Evolutionary conservation across 2,888 invertebrate genomes (phyloP).

Genomic region (Aphodius sticticus): DNA sequence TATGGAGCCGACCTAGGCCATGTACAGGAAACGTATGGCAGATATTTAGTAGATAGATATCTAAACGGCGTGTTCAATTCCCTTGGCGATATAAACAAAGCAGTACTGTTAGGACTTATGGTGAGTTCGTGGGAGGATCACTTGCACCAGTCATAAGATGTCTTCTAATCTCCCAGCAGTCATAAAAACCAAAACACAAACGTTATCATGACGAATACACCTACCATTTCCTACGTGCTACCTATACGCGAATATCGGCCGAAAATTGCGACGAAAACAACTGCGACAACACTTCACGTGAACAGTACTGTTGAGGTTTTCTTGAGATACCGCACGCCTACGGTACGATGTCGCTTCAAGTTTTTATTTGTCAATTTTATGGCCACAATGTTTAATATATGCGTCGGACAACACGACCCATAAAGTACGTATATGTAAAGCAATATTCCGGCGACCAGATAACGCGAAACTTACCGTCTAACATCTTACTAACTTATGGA

Average conservation of each 20-base stretch:
- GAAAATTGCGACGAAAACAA: background rate
- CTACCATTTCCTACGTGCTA: background rate
- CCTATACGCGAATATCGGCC: background rate
- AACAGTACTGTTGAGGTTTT: background rate
- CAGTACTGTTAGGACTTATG: constrained; percentile 41
- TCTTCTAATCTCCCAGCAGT: background rate
- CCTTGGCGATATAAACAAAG: constrained; percentile 40
- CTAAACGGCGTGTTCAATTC: background rate
- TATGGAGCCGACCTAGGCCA: background rate
- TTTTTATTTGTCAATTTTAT: background rate
- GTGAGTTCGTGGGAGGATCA: constrained; percentile 41
- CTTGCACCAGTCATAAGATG: constrained; percentile 35
- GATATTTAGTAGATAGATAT: constrained; percentile 4
- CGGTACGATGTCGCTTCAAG: background rate
- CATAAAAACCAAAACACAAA: background rate
- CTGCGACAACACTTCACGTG: background rate
- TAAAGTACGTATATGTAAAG: background rate
- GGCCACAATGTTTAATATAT: background rate
- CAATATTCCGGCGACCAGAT: background rate
- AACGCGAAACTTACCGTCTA: background rate
- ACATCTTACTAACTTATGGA: background rate
- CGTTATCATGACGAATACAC: background rate
- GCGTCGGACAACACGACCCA: background rate
- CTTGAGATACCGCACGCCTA: background rate
- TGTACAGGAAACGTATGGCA: background rate